phyloP scores from a whole-genome alignment of 1,140 invertebrate species.

The Drosophila subpulchrella region DNA sequence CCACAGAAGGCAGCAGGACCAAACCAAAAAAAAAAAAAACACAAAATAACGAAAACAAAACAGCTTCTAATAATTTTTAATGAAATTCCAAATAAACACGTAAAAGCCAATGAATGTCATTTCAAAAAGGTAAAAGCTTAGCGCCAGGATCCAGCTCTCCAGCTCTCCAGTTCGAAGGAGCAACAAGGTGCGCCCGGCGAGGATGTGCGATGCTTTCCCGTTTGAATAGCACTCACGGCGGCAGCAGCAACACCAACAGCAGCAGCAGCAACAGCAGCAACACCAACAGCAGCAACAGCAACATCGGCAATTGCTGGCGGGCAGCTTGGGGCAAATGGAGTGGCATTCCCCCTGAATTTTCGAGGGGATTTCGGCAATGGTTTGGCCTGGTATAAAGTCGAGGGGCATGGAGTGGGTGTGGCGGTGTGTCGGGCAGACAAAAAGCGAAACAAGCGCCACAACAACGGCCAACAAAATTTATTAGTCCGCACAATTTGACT shows the following conservation, averaged over 20 bases:
- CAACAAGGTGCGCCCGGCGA: conserved; percentile 67
- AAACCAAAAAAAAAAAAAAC: conserved; percentile 8
- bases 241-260: conserved; percentile 30
- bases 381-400: background rate
- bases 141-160: conserved; percentile 13
- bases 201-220: conserved; percentile 60
- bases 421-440: conserved; percentile 35
- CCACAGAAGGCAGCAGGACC: conserved; percentile 58
- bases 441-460: conserved; percentile 72
- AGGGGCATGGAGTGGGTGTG: conserved; percentile 13
- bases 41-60: conserved; percentile 61
- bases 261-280: conserved; percentile 36
- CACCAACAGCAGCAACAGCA: conserved; percentile 35
- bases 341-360: conserved; percentile 44
- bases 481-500: conserved; percentile 82
- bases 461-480: conserved; percentile 80
- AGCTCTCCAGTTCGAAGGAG: conserved; percentile 27
- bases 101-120: conserved; percentile 82
- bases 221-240: conserved; percentile 61
- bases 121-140: conserved; percentile 79
- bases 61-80: conserved; percentile 82
- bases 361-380: conserved; percentile 3
- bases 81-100: conserved; percentile 82
- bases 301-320: conserved; percentile 64
- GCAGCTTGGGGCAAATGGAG: conserved; percentile 68